Percentiles rank a stretch among this genome's conserved stretches.
phyloP scores from a whole-genome alignment of 2,888 invertebrate species.

The Phorcus lineatus region DNA sequence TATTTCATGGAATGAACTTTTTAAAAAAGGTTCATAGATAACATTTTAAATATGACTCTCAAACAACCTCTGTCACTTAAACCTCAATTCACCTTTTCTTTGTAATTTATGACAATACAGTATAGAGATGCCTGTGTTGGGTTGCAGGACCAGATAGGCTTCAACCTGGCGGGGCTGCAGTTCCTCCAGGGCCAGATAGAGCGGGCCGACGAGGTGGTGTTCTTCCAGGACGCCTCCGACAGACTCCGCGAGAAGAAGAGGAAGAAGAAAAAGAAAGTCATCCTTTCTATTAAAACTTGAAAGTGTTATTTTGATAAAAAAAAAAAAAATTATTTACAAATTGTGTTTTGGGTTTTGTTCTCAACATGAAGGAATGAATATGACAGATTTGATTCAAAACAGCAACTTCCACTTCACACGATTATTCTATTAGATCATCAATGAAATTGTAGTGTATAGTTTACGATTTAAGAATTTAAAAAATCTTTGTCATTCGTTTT shows the following conservation, averaged over 20 bases:
- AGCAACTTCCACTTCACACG: no score
- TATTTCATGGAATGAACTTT: no score
- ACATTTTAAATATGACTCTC: no score
- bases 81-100: no score
- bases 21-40: no score
- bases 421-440: no score
- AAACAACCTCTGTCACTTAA: no score
- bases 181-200: slow-evolving; percentile 86
- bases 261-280: slow-evolving; percentile 79
- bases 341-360: background rate
- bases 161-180: slow-evolving; percentile 88
- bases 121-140: background rate
- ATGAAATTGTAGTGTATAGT: no score
- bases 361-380: background rate
- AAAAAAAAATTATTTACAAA: background rate
- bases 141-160: slow-evolving; percentile 87
- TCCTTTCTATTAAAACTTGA: slow-evolving; percentile 61
- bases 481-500: no score
- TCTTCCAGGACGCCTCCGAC: slow-evolving; percentile 86
- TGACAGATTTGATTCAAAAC: no score
- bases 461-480: no score
- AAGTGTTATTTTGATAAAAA: background rate
- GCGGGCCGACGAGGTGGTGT: slow-evolving; percentile 83
- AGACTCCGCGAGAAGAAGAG: slow-evolving; percentile 82
- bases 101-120: no score